phyloP scores from a whole-genome alignment of 2,888 invertebrate genomes.

The Torymus tubicola region DNA sequence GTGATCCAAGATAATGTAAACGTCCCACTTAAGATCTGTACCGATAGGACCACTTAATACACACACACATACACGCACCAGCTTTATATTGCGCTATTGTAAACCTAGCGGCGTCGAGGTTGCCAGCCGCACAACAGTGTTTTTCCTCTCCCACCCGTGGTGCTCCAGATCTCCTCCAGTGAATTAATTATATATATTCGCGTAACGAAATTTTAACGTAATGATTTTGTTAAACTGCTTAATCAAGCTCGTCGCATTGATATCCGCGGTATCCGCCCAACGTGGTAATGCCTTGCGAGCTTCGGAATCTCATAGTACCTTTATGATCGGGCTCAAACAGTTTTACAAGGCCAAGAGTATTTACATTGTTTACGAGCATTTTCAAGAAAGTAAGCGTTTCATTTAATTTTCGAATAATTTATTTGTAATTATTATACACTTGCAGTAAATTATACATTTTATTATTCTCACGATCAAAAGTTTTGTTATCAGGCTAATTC shows the following conservation, averaged over 20 bases:
- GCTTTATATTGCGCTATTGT: neutral
- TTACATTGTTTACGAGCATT: constrained; percentile 24
- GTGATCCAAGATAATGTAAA: neutral
- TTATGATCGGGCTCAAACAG: constrained; percentile 29
- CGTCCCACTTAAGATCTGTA: constrained; percentile 6
- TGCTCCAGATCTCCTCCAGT: no score
- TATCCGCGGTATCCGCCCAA: neutral
- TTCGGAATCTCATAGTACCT: neutral
- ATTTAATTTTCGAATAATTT: neutral
- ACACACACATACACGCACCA: no score
- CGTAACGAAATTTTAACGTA: no score
- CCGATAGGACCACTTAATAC: constrained; percentile 37
- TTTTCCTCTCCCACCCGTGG: no score
- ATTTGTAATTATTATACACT: neutral
- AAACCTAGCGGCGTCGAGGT: neutral
- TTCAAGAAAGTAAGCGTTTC: constrained; percentile 32
- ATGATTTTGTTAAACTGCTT: constrained; percentile 12
- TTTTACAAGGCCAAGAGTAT: constrained; percentile 46
- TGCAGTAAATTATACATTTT: no score
- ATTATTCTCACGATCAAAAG: neutral
- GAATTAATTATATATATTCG: no score
- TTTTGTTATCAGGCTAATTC: no score
- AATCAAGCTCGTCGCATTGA: neutral
- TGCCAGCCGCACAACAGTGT: no score
- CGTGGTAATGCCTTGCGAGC: no score